Evolutionary conservation across 2,797 vertebrate genomes (phyloP).

Genomic region (Euphonia xanthogaster): DNA sequence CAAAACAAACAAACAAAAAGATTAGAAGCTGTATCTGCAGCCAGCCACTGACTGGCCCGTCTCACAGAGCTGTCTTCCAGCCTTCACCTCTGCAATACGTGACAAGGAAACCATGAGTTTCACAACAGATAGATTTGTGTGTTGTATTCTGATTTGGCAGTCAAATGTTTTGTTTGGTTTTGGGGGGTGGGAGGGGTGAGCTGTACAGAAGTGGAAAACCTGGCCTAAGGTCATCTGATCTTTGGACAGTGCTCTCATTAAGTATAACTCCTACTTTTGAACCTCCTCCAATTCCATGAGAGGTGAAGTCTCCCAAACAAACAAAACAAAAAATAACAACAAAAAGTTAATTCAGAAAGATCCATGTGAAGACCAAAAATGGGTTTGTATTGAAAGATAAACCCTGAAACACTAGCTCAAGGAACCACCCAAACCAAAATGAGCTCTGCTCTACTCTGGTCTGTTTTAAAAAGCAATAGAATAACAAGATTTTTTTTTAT

Average conservation of each 20-base stretch:
- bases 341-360: neutral
- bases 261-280: slow-evolving; percentile 17
- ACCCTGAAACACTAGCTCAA: neutral
- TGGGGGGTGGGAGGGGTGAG: neutral
- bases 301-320: neutral
- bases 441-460: neutral
- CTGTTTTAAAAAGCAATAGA: neutral
- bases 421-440: neutral
- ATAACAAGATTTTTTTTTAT: neutral
- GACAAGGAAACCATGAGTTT: neutral
- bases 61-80: neutral
- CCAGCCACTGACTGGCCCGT: fast-evolving
- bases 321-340: neutral
- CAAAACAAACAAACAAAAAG: neutral
- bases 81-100: neutral
- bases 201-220: neutral
- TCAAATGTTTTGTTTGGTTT: slow-evolving; percentile 29
- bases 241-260: slow-evolving; percentile 27
- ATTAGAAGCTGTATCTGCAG: neutral
- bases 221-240: slow-evolving; percentile 22
- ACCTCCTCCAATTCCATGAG: neutral
- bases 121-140: neutral
- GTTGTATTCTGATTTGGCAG: slow-evolving; percentile 10
- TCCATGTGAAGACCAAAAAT: neutral
- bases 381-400: neutral